Evolutionary conservation across 30 jellyfish, hydroid and myxozoan species (phyloP).

Genomic region (Aurelia aurita): DNA sequence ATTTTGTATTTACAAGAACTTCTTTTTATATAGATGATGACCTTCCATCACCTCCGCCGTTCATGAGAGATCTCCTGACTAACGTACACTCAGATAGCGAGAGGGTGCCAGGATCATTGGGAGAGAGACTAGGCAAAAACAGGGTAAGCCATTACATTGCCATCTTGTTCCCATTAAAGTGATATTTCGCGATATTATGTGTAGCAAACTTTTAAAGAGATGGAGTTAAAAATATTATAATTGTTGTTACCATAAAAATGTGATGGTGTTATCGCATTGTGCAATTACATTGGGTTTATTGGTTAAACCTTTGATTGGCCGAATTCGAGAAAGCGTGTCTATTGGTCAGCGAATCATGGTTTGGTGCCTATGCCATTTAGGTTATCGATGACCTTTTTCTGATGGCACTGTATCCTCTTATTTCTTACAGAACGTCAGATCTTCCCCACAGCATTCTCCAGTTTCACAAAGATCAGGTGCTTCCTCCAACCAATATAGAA

Average conservation of each 20-base stretch:
- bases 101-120: constrained; percentile 96
- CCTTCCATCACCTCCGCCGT: constrained; percentile 95
- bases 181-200: too few species aligned
- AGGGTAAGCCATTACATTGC: constrained; percentile 38
- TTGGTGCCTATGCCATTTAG: neutral
- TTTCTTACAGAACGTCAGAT: constrained; percentile 37
- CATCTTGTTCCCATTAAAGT: too few species aligned
- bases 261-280: too few species aligned
- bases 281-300: too few species aligned
- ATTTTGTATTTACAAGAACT: neutral
- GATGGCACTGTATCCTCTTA: neutral
- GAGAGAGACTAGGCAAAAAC: constrained; percentile 79
- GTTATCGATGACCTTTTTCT: neutral
- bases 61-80: constrained; percentile 72
- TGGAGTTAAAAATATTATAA: too few species aligned
- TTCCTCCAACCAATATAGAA: constrained; percentile 92
- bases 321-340: too few species aligned
- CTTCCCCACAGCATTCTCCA: constrained; percentile 93
- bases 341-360: neutral
- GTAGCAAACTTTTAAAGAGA: too few species aligned
- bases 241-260: too few species aligned
- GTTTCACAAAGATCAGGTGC: constrained; percentile 90
- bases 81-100: constrained; percentile 89
- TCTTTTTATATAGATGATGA: constrained; percentile 72
- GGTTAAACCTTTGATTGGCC: too few species aligned